These are phyloP conservation scores for Diaperis boleti DNA, from an alignment of 2,888 invertebrate genomes.

Conservation along the genomic window DNA sequence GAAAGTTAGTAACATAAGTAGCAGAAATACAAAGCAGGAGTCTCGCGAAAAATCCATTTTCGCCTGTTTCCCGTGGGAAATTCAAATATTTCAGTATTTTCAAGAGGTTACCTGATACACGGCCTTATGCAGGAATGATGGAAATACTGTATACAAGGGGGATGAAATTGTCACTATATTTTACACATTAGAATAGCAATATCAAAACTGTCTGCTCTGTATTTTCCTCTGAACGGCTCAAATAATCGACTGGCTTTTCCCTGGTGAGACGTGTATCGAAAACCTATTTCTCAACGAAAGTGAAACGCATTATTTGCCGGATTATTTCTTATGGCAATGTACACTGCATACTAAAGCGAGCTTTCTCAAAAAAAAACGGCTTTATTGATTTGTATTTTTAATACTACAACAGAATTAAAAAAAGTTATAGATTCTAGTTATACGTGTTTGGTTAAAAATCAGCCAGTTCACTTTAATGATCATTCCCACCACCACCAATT, in stretches of 20 bases:
- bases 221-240: slow-evolving; percentile 53
- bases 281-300: slow-evolving; percentile 52
- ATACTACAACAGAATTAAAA: too few relatives aligned
- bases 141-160: slow-evolving; percentile 58
- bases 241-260: slow-evolving; percentile 58
- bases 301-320: slow-evolving; percentile 48
- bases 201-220: slow-evolving; percentile 58
- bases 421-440: too few relatives aligned
- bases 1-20: slow-evolving; percentile 42
- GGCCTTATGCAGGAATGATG: slow-evolving; percentile 58
- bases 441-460: too few relatives aligned
- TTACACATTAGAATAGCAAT: slow-evolving; percentile 62
- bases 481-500: too few relatives aligned
- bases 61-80: slow-evolving; percentile 61
- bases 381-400: too few relatives aligned
- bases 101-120: slow-evolving; percentile 61
- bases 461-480: too few relatives aligned
- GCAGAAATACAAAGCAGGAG: slow-evolving; percentile 53
- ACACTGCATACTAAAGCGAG: too few relatives aligned
- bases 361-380: too few relatives aligned
- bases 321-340: slow-evolving; percentile 47
- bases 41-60: slow-evolving; percentile 61
- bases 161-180: slow-evolving; percentile 63
- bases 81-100: slow-evolving; percentile 63
- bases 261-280: slow-evolving; percentile 51